phyloP scores from a whole-genome alignment of 2,797 vertebrate species.

The Gambusia yucatana region DNA sequence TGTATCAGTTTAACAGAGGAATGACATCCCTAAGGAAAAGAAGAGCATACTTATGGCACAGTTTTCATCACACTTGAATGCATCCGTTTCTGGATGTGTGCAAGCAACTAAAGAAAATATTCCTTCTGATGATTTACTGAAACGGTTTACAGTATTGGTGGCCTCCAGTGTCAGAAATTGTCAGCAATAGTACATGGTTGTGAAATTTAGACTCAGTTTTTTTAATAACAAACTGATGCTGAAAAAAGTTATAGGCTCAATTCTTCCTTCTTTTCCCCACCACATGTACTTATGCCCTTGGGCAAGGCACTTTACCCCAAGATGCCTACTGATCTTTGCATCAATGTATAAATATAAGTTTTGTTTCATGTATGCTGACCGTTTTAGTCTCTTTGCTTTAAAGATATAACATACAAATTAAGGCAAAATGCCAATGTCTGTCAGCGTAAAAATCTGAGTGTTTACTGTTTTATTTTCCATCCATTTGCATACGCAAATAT shows the following conservation, averaged over 20 bases:
- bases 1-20: conserved; percentile 5
- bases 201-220: not conserved
- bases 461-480: not conserved
- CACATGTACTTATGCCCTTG: not conserved
- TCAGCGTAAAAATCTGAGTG: not conserved
- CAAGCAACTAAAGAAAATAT: not conserved
- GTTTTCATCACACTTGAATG: not conserved
- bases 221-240: not conserved
- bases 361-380: not conserved
- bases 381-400: not conserved
- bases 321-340: not conserved
- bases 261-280: not conserved
- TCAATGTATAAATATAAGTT: not conserved
- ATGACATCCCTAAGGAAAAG: not conserved
- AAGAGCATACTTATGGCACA: not conserved
- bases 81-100: not conserved
- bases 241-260: not conserved
- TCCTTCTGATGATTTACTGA: not conserved
- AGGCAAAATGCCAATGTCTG: not conserved
- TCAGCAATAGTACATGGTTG: not conserved
- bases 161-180: conserved; percentile 1
- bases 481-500: not conserved
- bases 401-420: not conserved
- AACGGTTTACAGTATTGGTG: not conserved
- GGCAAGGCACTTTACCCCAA: not conserved